Evolutionary conservation across 2,888 invertebrate genomes (phyloP), one percentile per base, ranked within the genome.

Genomic region (Chromoteleia sp.): DNA sequence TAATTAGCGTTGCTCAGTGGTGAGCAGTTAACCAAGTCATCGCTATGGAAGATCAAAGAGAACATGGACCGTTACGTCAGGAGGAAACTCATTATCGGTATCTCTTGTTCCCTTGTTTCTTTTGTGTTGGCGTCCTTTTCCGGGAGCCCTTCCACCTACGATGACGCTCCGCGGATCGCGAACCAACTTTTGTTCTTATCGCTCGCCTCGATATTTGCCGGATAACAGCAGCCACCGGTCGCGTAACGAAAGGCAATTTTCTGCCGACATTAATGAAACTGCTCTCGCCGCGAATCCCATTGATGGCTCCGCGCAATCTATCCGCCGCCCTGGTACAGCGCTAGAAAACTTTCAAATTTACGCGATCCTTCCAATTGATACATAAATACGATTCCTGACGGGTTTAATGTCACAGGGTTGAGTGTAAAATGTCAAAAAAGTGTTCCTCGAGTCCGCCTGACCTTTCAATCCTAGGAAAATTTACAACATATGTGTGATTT

Each of bases 171-270:
- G n/a, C n/a, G n/a, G n/a, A n/a, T n/a, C n/a, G 41, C 29, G 25
- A 68, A 54, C 25, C 78, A 76, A 67, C 76, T 74, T 81, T 82
- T 75, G 41, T 59, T 63, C 54, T 21, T 68, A 39, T 73, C 39
- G 56, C 10, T 76, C 56, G 48, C n/a, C 33, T 33, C 56, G 74
- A 83, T 77, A 67, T 76, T 77, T 33, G 15, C 58, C 70, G 83
- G 43, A 76, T 86, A 86, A 86, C 86, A 77, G 85, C 71, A 39
- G 58, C 45, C 65, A 68, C 76, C 81, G 83, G 48, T 59, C 70
- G 61, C 61, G 54, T 87, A 88, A 88, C 82, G 82, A 86, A 84
- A 84, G 84, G 85, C 85, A 86, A 84, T 84, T 79, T 79, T 59
- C 65, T 61, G 21, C 67, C 65, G 41, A 41, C 41, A 56, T 56